Evolutionary conservation across 2,888 invertebrate genomes (phyloP).

Genomic region (Gisinianus flammeolus): DNA sequence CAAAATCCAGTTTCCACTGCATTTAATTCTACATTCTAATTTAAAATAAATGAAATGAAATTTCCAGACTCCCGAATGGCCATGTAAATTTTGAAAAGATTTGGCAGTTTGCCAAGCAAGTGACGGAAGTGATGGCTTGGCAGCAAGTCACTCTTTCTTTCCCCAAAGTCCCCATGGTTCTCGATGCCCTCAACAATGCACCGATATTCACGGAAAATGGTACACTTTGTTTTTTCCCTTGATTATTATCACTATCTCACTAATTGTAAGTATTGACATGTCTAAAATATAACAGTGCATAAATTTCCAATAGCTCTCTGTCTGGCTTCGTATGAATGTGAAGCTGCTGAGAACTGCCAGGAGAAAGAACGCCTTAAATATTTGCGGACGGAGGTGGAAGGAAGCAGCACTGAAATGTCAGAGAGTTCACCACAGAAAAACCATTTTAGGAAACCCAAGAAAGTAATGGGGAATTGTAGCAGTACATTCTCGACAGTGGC

Average conservation of each 20-base stretch:
- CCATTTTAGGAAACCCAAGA: constrained; percentile 25
- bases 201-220: constrained; percentile 79
- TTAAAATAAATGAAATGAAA: too few relatives aligned
- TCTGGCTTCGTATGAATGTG: constrained; percentile 91
- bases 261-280: not conserved
- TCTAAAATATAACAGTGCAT: not conserved
- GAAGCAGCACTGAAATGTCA: not conserved
- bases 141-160: constrained; percentile 88
- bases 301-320: constrained; percentile 71
- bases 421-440: constrained; percentile 28
- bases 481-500: not conserved
- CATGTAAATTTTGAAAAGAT: constrained; percentile 97
- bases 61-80: constrained; percentile 80
- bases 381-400: constrained; percentile 61
- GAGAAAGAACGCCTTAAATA: constrained; percentile 91
- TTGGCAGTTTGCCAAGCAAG: constrained; percentile 88
- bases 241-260: not conserved
- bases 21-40: too few relatives aligned
- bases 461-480: not conserved
- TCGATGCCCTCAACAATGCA: constrained; percentile 82
- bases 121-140: constrained; percentile 83
- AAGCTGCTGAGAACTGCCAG: constrained; percentile 87
- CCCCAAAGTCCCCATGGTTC: constrained; percentile 67
- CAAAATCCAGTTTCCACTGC: not conserved
- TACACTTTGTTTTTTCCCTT: constrained; percentile 59